A percentile compares a stretch with the other conserved stretches of the same genome.
These are phyloP conservation scores for Parapsyche elsis DNA, from an alignment of 1,140 invertebrate genomes.

Conservation along the genomic window DNA sequence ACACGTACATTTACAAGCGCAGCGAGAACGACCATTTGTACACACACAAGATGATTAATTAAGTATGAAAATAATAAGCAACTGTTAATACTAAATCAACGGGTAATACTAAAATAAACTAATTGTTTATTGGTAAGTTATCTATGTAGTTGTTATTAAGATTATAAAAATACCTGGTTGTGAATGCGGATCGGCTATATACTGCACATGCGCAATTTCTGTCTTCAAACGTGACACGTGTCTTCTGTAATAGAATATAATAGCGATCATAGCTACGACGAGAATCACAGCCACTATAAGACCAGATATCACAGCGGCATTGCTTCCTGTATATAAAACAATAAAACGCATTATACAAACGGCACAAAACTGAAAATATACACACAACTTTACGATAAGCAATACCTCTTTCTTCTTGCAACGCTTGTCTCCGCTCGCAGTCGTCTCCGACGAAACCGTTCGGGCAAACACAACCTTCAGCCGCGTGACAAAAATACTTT, in stretches of 20 bases:
- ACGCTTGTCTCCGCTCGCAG: slow-evolving; percentile 62
- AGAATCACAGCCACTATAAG: slow-evolving; percentile 77
- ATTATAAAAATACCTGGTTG: slow-evolving; percentile 68
- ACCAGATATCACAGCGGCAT: slow-evolving; percentile 73
- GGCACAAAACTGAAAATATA: not conserved
- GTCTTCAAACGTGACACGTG: slow-evolving; percentile 83
- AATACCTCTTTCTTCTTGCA: slow-evolving; percentile 43
- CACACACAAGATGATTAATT: too few species aligned
- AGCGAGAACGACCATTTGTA: too few species aligned
- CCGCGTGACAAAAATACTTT: slow-evolving; percentile 84
- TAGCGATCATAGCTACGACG: slow-evolving; percentile 70
- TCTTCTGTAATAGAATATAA: slow-evolving; percentile 81
- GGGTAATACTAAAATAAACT: too few species aligned
- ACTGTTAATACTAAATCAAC: too few species aligned
- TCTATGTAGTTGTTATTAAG: too few species aligned
- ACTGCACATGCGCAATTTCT: slow-evolving; percentile 89
- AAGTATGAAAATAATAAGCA: not conserved
- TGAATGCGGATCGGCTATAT: slow-evolving; percentile 81
- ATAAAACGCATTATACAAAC: slow-evolving; percentile 14
- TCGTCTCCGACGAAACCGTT: slow-evolving; percentile 77
- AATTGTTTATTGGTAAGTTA: too few species aligned
- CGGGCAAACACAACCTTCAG: slow-evolving; percentile 83
- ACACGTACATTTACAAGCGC: too few species aligned
- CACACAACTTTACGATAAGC: not conserved
- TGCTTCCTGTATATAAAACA: slow-evolving; percentile 58